Conservation (phyloP, 1,140 invertebrate species). For the Manduca sexta region DNA sequence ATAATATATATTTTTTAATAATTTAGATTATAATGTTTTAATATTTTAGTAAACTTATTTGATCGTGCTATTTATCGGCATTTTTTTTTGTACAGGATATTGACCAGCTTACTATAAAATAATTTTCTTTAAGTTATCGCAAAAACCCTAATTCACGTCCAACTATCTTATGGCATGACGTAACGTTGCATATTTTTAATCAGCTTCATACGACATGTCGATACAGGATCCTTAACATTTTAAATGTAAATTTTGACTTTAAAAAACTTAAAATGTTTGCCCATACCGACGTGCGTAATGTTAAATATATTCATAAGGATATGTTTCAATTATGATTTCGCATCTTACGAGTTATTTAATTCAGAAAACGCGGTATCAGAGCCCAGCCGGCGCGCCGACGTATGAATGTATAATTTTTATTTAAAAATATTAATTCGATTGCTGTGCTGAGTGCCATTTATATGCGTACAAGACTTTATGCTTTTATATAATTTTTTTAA, state of each 20-base stretch:
- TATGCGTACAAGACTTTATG: too few species aligned
- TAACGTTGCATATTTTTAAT: constrained; percentile 11
- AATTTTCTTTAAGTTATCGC: too few species aligned
- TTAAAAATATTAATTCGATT: constrained; percentile 16
- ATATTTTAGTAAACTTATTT: too few species aligned
- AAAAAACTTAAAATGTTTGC: constrained; percentile 40
- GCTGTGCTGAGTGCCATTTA: constrained; percentile 19
- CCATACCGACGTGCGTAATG: constrained; percentile 29
- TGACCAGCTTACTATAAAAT: too few species aligned
- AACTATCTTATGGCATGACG: not conserved
- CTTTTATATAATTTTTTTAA: too few species aligned
- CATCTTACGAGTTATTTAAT: constrained; percentile 38
- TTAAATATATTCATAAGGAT: constrained; percentile 52
- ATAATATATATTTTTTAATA: too few species aligned
- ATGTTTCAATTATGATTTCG: constrained; percentile 51
- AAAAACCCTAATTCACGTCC: too few species aligned
- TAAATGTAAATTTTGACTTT: constrained; percentile 42
- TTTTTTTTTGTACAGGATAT: too few species aligned
- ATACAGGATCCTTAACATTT: constrained; percentile 26
- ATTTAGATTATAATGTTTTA: too few species aligned
- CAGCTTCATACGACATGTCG: constrained; percentile 5
- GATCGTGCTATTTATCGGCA: too few species aligned
- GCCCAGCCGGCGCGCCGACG: constrained; percentile 1
- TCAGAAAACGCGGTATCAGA: constrained; percentile 14
- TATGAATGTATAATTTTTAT: constrained; percentile 21